phyloP scores from a whole-genome alignment of 1,140 invertebrate genomes.

The Drosophila littoralis region DNA sequence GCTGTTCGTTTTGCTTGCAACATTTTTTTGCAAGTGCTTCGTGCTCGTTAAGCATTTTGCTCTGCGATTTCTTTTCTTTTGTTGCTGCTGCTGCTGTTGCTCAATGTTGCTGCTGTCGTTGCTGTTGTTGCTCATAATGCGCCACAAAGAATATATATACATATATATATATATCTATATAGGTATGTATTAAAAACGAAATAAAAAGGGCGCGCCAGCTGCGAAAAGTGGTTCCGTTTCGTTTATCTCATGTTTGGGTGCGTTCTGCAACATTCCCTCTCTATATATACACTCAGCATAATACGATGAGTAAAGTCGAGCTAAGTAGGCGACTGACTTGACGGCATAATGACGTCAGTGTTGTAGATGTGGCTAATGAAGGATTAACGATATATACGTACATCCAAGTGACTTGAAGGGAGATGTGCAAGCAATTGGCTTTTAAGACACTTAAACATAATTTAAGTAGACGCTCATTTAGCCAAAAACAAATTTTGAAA shows the following conservation, averaged over 20 bases:
- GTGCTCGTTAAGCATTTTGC: slow-evolving; percentile 80
- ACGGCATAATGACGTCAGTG: slow-evolving; percentile 40
- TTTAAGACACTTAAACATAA: no score
- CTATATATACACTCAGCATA: not conserved
- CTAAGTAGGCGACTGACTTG: not conserved
- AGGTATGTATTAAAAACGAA: slow-evolving; percentile 13
- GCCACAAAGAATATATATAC: slow-evolving; percentile 29
- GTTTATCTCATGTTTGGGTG: slow-evolving; percentile 72
- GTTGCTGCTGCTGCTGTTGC: slow-evolving; percentile 8
- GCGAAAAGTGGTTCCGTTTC: slow-evolving; percentile 80
- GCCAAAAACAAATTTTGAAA: no score
- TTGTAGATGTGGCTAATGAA: slow-evolving; percentile 24
- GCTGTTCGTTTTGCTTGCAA: slow-evolving; percentile 56
- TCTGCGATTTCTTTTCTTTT: slow-evolving; percentile 59
- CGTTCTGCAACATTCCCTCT: slow-evolving; percentile 29
- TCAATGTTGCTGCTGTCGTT: slow-evolving; percentile 14
- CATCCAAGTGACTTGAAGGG: not conserved
- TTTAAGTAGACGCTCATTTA: no score
- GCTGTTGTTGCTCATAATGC: slow-evolving; percentile 68
- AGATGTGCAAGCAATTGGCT: not conserved
- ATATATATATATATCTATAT: slow-evolving; percentile 16
- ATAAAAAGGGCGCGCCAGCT: slow-evolving; percentile 56
- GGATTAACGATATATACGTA: slow-evolving; percentile 9
- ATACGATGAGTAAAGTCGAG: slow-evolving; percentile 30
- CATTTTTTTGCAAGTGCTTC: slow-evolving; percentile 65